Evolutionary conservation across 2,797 vertebrate species (phyloP), one percentile per base, ranked within the genome.

Genomic region (Geotrypetes seraphini): DNA sequence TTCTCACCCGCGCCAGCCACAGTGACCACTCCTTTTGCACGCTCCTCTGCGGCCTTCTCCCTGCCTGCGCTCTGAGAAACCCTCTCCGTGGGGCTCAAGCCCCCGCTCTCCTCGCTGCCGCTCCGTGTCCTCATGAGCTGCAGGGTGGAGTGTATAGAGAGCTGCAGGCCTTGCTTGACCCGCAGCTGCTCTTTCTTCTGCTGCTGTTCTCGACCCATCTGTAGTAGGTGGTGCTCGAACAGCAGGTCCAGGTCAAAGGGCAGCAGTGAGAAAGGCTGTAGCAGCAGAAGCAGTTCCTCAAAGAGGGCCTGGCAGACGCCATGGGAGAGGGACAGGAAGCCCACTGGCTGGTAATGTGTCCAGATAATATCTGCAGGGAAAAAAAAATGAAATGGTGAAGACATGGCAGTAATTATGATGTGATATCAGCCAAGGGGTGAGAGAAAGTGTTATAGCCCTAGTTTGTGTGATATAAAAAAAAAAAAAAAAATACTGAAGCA

Each of bases 241-340:
- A 96, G 84, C 7, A 96, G 71, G 69, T 99, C 92, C 14, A 98
- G 76, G 79, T 89, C 85, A 44, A 99, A 99, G 42, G 95, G 95
- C 30, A 99, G 81, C 38, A 98, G 83, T 1, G 93, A 91, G 32
- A 99, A 82, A 0, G 96, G 96, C 65, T 99, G 96, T 6, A 98
- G 85, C 22, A 98, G 73, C 17, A 98, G 83, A 38, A 98, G 83
- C 4, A 99, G 78, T 69, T 99, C 93, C 60, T 96, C 87, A 0
- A 91, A 90, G 30, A 97, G 85, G 1, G 85, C 67, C 28, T 85
- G 88, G 51, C 95, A 96, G 2, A 79, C 75, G 0, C 85, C 81
- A 9, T 90, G 89, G 0, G 92, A 84, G 23, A 96, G 81, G 4
- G 86, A 81, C 21, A 99, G 73, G 80, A 99, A 89, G 40, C 92